Conservation (phyloP, 2,888 invertebrate genomes). For the Xylocampa areola region DNA sequence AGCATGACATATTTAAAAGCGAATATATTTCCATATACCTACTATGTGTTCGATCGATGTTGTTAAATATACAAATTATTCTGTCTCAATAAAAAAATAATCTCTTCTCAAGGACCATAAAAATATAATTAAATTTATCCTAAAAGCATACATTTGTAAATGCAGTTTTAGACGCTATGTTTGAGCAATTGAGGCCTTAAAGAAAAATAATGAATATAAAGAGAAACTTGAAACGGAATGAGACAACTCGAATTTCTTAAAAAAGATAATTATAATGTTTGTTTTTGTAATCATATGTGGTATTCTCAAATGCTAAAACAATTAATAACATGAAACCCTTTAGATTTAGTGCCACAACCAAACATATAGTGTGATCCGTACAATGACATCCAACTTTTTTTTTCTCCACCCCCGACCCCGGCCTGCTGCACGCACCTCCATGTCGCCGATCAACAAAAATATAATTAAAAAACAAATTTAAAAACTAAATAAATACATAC, state of each 20-base stretch:
- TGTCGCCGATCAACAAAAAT: slow-evolving; percentile 84
- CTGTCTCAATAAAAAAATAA: slow-evolving; percentile 79
- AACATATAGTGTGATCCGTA: slow-evolving; percentile 84
- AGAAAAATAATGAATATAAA: no score
- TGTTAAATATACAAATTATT: slow-evolving; percentile 51
- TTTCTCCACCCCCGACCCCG: slow-evolving; percentile 85
- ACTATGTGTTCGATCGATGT: slow-evolving; percentile 58
- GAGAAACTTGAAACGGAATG: no score
- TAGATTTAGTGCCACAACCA: slow-evolving; percentile 81
- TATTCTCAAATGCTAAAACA: slow-evolving; percentile 69
- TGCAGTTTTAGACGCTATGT: slow-evolving; percentile 75
- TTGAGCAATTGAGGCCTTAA: slow-evolving; percentile 71
- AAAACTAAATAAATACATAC: slow-evolving; percentile 76
- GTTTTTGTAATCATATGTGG: no score
- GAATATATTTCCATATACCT: slow-evolving; percentile 57
- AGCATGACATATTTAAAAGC: slow-evolving; percentile 76
- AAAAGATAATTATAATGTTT: no score
- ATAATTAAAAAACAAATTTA: slow-evolving; percentile 59
- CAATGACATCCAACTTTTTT: slow-evolving; percentile 89
- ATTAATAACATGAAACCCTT: slow-evolving; percentile 64
- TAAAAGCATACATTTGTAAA: slow-evolving; percentile 81
- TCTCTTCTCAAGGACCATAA: slow-evolving; percentile 73
- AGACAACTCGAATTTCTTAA: no score
- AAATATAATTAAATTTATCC: slow-evolving; percentile 63
- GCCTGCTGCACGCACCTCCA: slow-evolving; percentile 87